A percentile compares a stretch with the other conserved stretches of the same genome.
phyloP scores from a whole-genome alignment of 2,888 invertebrate genomes.

The Drosophila borborema region DNA sequence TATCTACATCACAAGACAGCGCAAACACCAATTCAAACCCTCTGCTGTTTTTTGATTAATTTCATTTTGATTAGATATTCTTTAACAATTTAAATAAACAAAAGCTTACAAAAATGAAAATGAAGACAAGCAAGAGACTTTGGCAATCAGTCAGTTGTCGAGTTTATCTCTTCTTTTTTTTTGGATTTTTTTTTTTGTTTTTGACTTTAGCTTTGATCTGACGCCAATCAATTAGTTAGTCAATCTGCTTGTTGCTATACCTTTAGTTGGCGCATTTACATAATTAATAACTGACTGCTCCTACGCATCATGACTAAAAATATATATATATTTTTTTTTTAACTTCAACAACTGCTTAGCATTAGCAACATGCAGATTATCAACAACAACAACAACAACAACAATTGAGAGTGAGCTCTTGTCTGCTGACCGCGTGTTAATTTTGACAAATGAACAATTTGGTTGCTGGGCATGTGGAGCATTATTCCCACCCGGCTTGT shows the following conservation, averaged over 20 bases:
- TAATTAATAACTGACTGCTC: conserved; percentile 47
- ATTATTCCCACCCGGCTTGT: conserved; percentile 42
- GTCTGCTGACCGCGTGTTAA: conserved; percentile 65
- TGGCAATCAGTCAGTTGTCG: background rate
- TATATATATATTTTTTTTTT: conserved; percentile 2
- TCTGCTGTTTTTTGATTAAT: background rate
- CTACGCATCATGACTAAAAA: conserved; percentile 37
- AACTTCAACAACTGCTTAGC: conserved; percentile 21
- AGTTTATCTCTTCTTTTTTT: background rate
- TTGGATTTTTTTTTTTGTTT: no score
- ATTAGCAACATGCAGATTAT: conserved; percentile 32
- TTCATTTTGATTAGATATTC: background rate
- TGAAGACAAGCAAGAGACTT: background rate
- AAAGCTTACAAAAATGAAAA: background rate
- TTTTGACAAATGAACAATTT: conserved; percentile 79
- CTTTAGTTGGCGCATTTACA: background rate
- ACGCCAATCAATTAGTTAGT: conserved; percentile 7
- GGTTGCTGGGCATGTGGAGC: conserved; percentile 62
- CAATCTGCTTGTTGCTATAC: background rate
- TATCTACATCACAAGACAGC: no score
- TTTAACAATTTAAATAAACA: background rate
- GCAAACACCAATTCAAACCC: no score
- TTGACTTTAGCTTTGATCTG: background rate
- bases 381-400: conserved; percentile 19
- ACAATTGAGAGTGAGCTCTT: conserved; percentile 11